Evolutionary conservation across 1,140 invertebrate species (phyloP).

Genomic region (Wasmannia auropunctata): DNA sequence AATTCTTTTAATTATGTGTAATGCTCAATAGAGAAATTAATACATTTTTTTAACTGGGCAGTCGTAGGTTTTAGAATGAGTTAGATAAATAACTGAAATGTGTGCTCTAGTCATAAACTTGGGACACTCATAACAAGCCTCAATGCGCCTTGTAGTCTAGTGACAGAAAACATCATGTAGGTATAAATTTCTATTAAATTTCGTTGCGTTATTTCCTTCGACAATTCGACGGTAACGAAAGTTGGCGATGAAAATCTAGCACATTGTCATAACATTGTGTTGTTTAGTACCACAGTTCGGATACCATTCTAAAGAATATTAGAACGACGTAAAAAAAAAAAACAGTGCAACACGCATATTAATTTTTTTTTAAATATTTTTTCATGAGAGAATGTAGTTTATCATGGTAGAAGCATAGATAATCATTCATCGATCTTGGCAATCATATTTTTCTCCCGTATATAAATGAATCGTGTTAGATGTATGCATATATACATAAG

Average conservation of each 20-base stretch:
- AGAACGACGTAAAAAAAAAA: background rate
- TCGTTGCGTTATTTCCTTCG: conserved; percentile 31
- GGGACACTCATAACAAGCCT: conserved; percentile 75
- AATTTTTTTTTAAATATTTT: conserved; percentile 39
- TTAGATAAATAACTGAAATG: conserved; percentile 73
- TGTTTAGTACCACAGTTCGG: background rate
- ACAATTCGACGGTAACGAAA: conserved; percentile 9
- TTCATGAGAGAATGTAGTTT: conserved; percentile 27
- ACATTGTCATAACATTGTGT: conserved; percentile 47
- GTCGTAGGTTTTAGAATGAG: conserved; percentile 60
- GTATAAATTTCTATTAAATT: conserved; percentile 49
- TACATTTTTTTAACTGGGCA: conserved; percentile 39
- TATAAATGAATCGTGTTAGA: background rate
- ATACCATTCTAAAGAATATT: conserved; percentile 5
- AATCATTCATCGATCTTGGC: conserved; percentile 28
- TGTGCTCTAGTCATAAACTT: conserved; percentile 82
- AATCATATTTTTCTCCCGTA: conserved; percentile 40
- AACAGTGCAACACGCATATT: background rate
- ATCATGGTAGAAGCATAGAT: conserved; percentile 1
- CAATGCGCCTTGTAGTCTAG: conserved; percentile 76
- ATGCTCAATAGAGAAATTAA: conserved; percentile 48
- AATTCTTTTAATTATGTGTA: conserved; percentile 25
- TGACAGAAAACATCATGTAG: conserved; percentile 59
- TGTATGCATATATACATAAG: background rate
- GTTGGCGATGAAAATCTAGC: conserved; percentile 32